Evolutionary conservation across 2,797 vertebrate genomes (phyloP).

Genomic region (Myotis vivesi): DNA sequence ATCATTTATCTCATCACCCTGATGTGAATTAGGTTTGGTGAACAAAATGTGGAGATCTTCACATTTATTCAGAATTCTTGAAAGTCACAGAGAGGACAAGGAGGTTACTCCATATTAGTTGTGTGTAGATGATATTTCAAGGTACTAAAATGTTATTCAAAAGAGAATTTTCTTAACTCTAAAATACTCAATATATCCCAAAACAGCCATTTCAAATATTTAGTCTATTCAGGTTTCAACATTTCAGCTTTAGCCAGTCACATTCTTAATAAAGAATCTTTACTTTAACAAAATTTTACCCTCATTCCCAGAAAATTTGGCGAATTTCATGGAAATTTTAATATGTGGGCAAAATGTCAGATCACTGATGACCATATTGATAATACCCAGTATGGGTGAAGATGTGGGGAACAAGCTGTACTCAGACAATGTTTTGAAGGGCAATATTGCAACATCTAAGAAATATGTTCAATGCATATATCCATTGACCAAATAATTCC

Average conservation of each 20-base stretch:
- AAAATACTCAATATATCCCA: not conserved
- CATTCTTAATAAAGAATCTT: not conserved
- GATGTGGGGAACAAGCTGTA: not conserved
- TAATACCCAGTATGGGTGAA: not conserved
- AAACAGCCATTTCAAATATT: not conserved
- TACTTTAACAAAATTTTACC: constrained; percentile 10
- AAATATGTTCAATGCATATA: constrained; percentile 3
- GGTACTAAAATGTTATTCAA: constrained; percentile 7
- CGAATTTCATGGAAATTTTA: not conserved
- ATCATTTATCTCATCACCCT: constrained; percentile 43
- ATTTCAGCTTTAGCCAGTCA: not conserved
- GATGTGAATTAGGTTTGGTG: constrained; percentile 19
- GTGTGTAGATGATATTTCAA: not conserved
- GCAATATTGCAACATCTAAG: not conserved
- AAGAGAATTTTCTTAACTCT: not conserved
- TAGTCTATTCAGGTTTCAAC: not conserved
- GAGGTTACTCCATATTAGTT: not conserved
- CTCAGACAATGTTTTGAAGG: not conserved
- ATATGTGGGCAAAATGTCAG: not conserved
- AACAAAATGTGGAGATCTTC: constrained; percentile 20
- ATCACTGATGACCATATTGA: not conserved
- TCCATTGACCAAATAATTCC: not conserved
- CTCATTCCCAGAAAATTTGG: not conserved
- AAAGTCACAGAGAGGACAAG: constrained; percentile 22
- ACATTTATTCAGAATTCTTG: constrained; percentile 17